Conservation (phyloP, 2,888 invertebrate genomes). For the Caenorhabditis virilis region DNA sequence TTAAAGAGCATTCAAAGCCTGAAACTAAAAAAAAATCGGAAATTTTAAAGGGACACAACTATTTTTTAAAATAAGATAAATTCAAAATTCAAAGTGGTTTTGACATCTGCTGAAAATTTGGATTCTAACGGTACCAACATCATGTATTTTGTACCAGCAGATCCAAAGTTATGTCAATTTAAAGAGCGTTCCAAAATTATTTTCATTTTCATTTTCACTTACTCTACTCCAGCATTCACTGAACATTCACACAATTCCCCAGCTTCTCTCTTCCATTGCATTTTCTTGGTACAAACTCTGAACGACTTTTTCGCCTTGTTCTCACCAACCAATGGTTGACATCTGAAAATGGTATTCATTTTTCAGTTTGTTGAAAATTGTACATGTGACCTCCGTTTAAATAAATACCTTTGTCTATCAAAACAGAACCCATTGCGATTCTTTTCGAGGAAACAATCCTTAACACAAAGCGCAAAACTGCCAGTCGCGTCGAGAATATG, state of each 20-base stretch:
- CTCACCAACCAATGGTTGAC: conserved; percentile 59
- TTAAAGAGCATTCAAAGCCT: no score
- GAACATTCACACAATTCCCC: conserved; percentile 64
- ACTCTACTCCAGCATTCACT: conserved; percentile 60
- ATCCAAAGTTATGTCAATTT: no score
- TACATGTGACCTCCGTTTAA: conserved; percentile 3
- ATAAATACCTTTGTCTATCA: conserved; percentile 52
- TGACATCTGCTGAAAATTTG: no score
- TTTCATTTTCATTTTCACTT: conserved; percentile 12
- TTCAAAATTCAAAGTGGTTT: no score
- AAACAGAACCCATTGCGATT: conserved; percentile 63
- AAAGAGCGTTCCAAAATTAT: no score
- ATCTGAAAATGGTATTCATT: conserved; percentile 35
- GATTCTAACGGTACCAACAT: no score
- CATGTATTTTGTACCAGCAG: no score
- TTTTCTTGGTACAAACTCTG: conserved; percentile 52
- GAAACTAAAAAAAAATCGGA: no score
- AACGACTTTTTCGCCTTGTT: conserved; percentile 59
- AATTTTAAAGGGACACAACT: no score
- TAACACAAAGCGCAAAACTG: conserved; percentile 60
- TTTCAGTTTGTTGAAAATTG: not conserved
- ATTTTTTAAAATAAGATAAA: no score
- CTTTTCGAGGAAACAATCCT: conserved; percentile 63
- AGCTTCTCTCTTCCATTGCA: conserved; percentile 64
- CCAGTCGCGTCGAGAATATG: conserved; percentile 62